Conservation (phyloP, 2,888 invertebrate species). For the Drosophila formosana region DNA sequence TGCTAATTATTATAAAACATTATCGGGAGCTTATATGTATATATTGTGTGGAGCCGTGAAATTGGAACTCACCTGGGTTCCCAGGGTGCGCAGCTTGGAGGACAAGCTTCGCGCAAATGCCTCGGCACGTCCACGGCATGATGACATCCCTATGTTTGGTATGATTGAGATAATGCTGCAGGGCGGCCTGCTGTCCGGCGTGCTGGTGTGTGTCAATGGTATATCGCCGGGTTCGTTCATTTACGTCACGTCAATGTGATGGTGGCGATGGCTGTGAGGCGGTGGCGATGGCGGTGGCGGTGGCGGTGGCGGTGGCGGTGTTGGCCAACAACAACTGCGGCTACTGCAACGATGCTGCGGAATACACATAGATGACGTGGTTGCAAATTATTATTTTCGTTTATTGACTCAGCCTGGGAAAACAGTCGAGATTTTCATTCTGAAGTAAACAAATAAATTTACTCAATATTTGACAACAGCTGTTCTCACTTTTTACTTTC, state of each 20-base stretch:
- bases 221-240: conserved; percentile 85
- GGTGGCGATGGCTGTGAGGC: conserved; percentile 32
- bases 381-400: conserved; percentile 33
- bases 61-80: conserved; percentile 86
- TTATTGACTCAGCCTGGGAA: conserved; percentile 34
- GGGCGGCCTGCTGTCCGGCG: conserved; percentile 86
- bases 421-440: conserved; percentile 28
- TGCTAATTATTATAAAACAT: too few species aligned
- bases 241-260: conserved; percentile 74
- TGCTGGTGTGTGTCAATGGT: conserved; percentile 82
- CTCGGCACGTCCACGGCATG: conserved; percentile 92
- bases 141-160: conserved; percentile 89
- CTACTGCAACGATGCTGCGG: conserved; percentile 65
- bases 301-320: conserved; percentile 22
- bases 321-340: conserved; percentile 26
- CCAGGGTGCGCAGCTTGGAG: conserved; percentile 90
- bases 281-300: conserved; percentile 23
- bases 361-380: conserved; percentile 44
- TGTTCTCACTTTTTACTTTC: conserved; percentile 36
- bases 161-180: conserved; percentile 90
- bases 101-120: conserved; percentile 92
- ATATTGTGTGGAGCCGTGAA: too few species aligned
- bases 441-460: conserved; percentile 70
- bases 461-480: conserved; percentile 38
- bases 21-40: too few species aligned